These are phyloP conservation scores for Cataglyphis rosenhaueri DNA, from an alignment of 2,888 invertebrate genomes.

Conservation along the genomic window DNA sequence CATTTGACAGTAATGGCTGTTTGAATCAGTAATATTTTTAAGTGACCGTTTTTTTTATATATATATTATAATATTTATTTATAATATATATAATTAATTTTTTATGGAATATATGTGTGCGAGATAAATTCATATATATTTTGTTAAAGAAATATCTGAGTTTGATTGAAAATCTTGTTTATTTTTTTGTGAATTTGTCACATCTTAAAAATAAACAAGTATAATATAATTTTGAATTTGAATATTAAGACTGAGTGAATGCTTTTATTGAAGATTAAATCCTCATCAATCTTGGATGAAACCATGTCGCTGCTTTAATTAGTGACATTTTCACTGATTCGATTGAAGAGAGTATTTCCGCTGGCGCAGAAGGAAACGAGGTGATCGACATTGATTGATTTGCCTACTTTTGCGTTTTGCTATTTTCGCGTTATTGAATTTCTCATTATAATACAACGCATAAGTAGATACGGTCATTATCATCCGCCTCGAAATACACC, in stretches of 20 bases:
- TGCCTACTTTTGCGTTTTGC: background rate
- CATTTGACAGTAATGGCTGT: background rate
- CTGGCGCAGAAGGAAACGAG: background rate
- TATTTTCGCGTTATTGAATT: background rate
- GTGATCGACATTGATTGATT: background rate
- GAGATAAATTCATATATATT: background rate
- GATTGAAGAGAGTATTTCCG: background rate
- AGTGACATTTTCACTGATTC: background rate
- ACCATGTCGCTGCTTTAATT: background rate
- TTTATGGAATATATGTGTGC: background rate
- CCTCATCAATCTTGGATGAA: background rate
- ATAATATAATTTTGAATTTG: background rate
- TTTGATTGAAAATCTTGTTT: background rate
- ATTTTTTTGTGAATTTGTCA: background rate
- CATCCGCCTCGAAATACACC: background rate
- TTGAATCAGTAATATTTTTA: background rate
- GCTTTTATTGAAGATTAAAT: background rate
- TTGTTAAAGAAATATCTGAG: background rate
- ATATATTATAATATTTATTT: background rate
- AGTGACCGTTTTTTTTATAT: no score
- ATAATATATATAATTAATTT: background rate
- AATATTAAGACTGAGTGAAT: background rate
- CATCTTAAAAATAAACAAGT: background rate
- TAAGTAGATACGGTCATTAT: background rate
- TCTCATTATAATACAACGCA: slow-evolving; percentile 1